Conservation (phyloP, 2,888 invertebrate genomes). For the Megalurothrips usitatus region DNA sequence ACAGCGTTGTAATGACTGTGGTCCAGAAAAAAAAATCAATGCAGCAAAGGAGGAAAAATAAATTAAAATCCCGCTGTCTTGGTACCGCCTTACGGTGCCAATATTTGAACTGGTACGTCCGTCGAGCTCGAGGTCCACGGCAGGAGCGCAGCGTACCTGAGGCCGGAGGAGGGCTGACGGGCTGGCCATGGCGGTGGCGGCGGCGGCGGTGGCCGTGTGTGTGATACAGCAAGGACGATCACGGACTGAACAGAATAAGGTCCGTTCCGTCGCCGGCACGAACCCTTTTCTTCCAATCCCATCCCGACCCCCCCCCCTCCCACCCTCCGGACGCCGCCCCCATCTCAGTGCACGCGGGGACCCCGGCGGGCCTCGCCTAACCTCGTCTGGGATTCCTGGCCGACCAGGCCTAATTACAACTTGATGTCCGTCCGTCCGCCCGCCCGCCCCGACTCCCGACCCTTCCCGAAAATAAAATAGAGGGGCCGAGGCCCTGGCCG, state of each 20-base stretch:
- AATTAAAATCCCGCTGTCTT: too few relatives aligned
- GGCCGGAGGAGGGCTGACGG: too few relatives aligned
- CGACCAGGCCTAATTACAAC: slow-evolving; percentile 24
- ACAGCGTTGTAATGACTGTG: too few relatives aligned
- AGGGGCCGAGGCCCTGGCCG: too few relatives aligned
- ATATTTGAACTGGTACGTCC: too few relatives aligned
- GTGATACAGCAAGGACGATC: not conserved
- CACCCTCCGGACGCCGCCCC: too few relatives aligned
- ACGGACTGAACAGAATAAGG: not conserved
- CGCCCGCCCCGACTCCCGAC: not conserved
- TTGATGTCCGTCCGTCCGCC: slow-evolving; percentile 4
- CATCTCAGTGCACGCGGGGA: too few relatives aligned
- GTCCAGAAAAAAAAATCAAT: not conserved
- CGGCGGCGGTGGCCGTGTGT: not conserved
- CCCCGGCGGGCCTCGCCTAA: not conserved
- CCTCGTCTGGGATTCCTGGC: not conserved
- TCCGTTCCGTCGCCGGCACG: not conserved
- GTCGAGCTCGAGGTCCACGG: too few relatives aligned
- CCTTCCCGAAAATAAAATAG: not conserved
- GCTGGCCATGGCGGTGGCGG: not conserved
- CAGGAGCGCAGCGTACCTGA: too few relatives aligned
- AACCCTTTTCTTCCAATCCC: not conserved
- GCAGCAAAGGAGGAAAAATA: not conserved
- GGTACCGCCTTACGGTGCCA: too few relatives aligned
- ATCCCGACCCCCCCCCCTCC: not conserved